Percentiles rank a stretch among this genome's conserved stretches.
phyloP scores from a whole-genome alignment of 2,888 invertebrate species.

The Drosophila aldrichi region DNA sequence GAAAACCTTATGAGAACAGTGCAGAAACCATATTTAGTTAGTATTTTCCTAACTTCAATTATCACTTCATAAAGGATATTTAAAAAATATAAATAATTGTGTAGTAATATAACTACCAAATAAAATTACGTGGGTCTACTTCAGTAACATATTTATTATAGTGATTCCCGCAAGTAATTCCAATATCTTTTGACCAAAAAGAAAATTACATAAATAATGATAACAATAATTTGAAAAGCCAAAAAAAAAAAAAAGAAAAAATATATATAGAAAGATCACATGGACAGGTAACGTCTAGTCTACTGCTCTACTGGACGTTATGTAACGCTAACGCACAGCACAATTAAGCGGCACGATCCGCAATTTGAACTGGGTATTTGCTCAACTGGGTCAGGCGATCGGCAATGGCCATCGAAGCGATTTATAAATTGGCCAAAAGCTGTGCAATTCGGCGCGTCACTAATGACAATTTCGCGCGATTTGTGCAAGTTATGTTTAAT shows the following conservation, averaged over 20 bases:
- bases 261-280: constrained; percentile 1
- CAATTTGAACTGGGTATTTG: constrained; percentile 47
- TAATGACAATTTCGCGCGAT: constrained; percentile 66
- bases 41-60: neutral
- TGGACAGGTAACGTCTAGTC: constrained; percentile 9
- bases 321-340: constrained; percentile 33
- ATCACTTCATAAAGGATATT: neutral
- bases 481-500: constrained; percentile 63
- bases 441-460: constrained; percentile 59
- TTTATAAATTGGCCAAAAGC: constrained; percentile 37
- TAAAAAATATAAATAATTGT: neutral
- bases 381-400: constrained; percentile 63
- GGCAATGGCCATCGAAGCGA: constrained; percentile 36
- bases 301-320: constrained; percentile 21
- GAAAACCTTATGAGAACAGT: neutral
- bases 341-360: constrained; percentile 60
- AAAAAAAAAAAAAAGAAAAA: constrained; percentile 18
- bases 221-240: constrained; percentile 32
- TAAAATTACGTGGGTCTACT: neutral
- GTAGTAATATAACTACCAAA: neutral
- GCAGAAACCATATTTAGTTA: too few relatives aligned
- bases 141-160: neutral
- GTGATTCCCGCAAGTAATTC: constrained; percentile 1
- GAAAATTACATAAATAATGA: constrained; percentile 52
- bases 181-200: constrained; percentile 5